Conservation (phyloP, 2,797 vertebrate species). For the Mormyrus hasselquistii region DNA sequence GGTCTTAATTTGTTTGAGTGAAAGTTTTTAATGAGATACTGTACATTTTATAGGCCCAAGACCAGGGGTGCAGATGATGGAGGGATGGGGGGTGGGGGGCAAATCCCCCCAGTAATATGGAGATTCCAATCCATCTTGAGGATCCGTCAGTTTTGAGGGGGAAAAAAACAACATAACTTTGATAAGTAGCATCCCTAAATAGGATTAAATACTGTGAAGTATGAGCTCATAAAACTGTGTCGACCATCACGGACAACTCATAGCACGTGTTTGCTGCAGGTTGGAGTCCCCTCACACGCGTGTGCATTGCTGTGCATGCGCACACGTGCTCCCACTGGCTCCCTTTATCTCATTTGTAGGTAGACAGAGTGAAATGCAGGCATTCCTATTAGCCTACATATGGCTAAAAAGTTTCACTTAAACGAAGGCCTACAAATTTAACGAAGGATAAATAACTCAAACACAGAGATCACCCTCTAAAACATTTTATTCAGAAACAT, state of each 20-base stretch:
- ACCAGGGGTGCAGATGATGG: not conserved
- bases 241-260: not conserved
- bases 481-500: not conserved
- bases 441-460: not conserved
- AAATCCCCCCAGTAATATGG: not conserved
- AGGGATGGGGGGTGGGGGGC: too few relatives aligned
- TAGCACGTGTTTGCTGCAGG: not conserved
- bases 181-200: not conserved
- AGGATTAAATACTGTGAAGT: not conserved
- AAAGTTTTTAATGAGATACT: not conserved
- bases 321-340: not conserved
- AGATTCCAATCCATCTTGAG: not conserved
- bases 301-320: not conserved
- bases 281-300: not conserved
- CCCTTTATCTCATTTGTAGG: not conserved
- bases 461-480: not conserved
- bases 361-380: not conserved
- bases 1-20: not conserved
- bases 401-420: not conserved
- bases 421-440: not conserved
- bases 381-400: not conserved
- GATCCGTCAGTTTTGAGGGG: not conserved
- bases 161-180: not conserved
- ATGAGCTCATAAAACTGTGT: not conserved
- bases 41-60: not conserved